These are phyloP conservation scores for Corydoras sp. DNA, from an alignment of 2,113 vertebrate genomes.

Conservation along the genomic window DNA sequence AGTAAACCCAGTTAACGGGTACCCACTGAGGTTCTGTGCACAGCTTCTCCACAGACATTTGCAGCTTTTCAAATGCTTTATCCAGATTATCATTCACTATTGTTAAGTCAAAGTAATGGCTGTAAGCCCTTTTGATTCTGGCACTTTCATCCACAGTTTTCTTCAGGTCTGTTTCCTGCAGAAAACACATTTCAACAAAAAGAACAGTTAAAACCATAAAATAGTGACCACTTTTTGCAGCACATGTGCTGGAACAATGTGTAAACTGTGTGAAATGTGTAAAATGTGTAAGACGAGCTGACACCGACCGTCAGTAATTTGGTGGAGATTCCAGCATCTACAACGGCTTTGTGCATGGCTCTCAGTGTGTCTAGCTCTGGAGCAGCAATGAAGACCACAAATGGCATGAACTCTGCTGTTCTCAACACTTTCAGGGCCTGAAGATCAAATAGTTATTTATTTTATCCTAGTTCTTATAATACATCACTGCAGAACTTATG, in stretches of 20 bases:
- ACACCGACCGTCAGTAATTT: constrained; percentile 89
- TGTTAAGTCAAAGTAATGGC: constrained; percentile 95
- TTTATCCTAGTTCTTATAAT: background rate
- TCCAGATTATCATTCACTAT: constrained; percentile 95
- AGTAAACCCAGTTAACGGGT: constrained; percentile 97
- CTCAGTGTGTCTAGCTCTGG: constrained; percentile 88
- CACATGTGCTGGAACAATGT: too few species aligned
- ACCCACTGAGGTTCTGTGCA: constrained; percentile 90
- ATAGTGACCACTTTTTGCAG: too few species aligned
- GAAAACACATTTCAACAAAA: background rate
- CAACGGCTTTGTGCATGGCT: constrained; percentile 95
- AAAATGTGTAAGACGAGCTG: background rate
- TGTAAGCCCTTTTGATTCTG: constrained; percentile 87
- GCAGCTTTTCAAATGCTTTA: constrained; percentile 94
- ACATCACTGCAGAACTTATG: background rate
- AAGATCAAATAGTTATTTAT: constrained; percentile 8
- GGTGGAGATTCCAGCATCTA: constrained; percentile 93
- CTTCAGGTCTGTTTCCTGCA: constrained; percentile 91
- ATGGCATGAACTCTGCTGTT: constrained; percentile 97
- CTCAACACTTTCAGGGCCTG: constrained; percentile 93
- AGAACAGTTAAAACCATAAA: background rate
- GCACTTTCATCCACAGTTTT: constrained; percentile 97
- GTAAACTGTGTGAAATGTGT: background rate
- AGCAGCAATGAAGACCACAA: constrained; percentile 94
- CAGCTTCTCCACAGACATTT: constrained; percentile 79